phyloP scores from a whole-genome alignment of 2,888 invertebrate genomes.

The Ditula angustiorana region DNA sequence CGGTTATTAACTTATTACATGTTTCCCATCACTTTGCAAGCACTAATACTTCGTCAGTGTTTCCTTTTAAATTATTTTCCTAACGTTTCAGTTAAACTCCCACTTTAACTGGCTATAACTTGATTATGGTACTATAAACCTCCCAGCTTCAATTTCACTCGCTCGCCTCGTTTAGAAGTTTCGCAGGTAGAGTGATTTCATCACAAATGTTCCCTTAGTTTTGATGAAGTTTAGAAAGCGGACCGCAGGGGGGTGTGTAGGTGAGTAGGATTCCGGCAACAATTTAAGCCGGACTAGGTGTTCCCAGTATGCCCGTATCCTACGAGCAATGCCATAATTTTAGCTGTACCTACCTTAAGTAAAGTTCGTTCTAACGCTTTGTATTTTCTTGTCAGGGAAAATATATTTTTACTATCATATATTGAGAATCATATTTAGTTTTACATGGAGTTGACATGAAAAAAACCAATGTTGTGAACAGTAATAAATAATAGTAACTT shows the following conservation, averaged over 20 bases:
- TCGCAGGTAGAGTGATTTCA: constrained; percentile 9
- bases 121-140: background rate
- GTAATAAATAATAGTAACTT: background rate
- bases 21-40: background rate
- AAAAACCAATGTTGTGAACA: background rate
- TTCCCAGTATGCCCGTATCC: constrained; percentile 12
- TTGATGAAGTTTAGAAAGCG: constrained; percentile 21
- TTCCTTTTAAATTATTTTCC: too few species aligned
- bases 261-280: constrained; percentile 3
- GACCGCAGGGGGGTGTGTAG: background rate
- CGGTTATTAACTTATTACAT: background rate
- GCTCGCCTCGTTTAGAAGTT: background rate
- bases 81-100: background rate
- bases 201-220: constrained; percentile 5
- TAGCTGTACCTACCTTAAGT: constrained; percentile 35
- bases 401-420: background rate
- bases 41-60: too few species aligned
- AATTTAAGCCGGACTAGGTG: constrained; percentile 17
- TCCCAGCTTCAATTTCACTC: background rate
- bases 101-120: background rate
- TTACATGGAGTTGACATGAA: background rate
- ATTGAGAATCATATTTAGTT: background rate
- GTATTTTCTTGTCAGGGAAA: background rate
- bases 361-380: background rate
- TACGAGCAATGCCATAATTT: constrained; percentile 30